phyloP scores from a whole-genome alignment of 2,113 vertebrate genomes.

The Jacana jacana region DNA sequence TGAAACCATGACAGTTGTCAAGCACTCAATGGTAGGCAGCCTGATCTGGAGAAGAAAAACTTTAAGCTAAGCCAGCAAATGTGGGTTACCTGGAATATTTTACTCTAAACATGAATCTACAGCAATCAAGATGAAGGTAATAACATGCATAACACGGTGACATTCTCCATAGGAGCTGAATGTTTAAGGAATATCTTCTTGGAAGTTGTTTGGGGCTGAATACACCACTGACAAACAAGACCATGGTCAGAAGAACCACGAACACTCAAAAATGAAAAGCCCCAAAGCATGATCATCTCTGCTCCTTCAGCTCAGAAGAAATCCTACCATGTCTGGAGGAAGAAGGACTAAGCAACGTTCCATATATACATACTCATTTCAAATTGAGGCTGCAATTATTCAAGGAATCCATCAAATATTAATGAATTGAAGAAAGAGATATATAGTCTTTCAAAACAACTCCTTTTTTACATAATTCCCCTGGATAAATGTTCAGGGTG shows the following conservation, averaged over 20 bases:
- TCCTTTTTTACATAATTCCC: neutral
- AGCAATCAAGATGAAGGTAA: neutral
- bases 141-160: neutral
- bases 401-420: neutral
- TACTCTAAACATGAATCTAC: neutral
- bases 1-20: neutral
- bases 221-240: neutral
- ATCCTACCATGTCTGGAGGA: neutral
- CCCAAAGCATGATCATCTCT: neutral
- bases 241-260: neutral
- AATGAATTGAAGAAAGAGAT: neutral
- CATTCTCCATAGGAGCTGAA: neutral
- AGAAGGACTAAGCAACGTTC: neutral
- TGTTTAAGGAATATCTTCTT: neutral
- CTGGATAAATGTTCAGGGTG: neutral
- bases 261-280: neutral
- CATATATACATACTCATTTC: neutral
- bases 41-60: neutral
- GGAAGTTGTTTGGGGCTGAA: neutral
- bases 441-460: neutral
- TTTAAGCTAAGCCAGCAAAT: neutral
- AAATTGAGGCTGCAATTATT: neutral
- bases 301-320: neutral
- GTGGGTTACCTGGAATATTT: neutral
- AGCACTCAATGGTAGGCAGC: neutral